Evolutionary conservation across 2,888 invertebrate species (phyloP).

Genomic region (Arrhopalites spinosus): DNA sequence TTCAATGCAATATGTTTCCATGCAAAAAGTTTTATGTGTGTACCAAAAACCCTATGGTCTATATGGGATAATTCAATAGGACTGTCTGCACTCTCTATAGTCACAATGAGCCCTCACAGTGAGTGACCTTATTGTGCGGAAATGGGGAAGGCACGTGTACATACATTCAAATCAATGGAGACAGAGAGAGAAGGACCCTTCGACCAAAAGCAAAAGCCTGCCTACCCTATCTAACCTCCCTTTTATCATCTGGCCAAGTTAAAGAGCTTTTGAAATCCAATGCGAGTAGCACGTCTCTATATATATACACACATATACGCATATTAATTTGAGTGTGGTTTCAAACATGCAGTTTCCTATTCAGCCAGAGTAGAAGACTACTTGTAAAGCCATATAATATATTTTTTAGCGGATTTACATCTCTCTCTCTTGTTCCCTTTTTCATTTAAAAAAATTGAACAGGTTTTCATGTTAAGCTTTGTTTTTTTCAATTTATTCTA

Average conservation of each 20-base stretch:
- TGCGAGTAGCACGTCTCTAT: not conserved
- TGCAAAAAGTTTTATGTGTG: not conserved
- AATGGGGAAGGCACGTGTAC: slow-evolving; percentile 11
- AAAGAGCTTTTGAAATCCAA: slow-evolving; percentile 28
- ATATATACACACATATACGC: slow-evolving; percentile 10
- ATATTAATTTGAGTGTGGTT: slow-evolving; percentile 33
- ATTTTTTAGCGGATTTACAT: not conserved
- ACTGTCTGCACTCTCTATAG: no score
- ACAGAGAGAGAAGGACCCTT: not conserved
- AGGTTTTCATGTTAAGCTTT: not conserved
- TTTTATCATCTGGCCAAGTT: slow-evolving; percentile 17
- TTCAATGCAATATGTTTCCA: no score
- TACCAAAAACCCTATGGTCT: not conserved
- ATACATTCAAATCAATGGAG: not conserved
- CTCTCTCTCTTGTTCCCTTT: not conserved
- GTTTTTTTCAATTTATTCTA: no score
- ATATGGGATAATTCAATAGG: no score
- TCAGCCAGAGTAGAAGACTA: not conserved
- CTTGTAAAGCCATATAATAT: not conserved
- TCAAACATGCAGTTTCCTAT: slow-evolving; percentile 1
- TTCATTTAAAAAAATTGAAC: slow-evolving; percentile 1
- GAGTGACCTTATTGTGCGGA: slow-evolving; percentile 14
- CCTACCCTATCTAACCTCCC: no score
- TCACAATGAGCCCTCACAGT: not conserved
- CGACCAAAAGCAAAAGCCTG: not conserved